These are phyloP conservation scores for Chaetops frenatus DNA, from an alignment of 2,113 vertebrate species.

Conservation along the genomic window DNA sequence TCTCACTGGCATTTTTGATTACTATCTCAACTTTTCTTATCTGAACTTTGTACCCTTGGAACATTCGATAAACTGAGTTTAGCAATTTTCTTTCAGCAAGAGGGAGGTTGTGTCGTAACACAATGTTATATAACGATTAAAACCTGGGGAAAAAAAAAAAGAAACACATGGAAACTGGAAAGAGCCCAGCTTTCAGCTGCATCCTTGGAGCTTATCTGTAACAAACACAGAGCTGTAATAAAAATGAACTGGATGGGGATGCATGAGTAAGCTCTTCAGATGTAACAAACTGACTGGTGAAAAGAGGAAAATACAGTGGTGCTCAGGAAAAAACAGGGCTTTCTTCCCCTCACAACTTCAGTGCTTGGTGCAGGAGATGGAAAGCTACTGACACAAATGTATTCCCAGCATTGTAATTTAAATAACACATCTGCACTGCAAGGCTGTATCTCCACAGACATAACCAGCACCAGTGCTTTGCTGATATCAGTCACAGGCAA, in stretches of 20 bases:
- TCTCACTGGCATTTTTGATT: slow-evolving; percentile 16
- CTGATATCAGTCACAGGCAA: slow-evolving; percentile 28
- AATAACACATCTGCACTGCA: slow-evolving; percentile 52
- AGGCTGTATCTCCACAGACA: slow-evolving; percentile 30
- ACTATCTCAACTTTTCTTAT: slow-evolving; percentile 23
- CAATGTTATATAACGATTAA: slow-evolving; percentile 28
- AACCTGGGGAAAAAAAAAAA: background rate
- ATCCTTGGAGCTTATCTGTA: slow-evolving; percentile 48
- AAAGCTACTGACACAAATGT: slow-evolving; percentile 58
- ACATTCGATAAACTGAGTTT: background rate
- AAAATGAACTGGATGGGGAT: slow-evolving; percentile 40
- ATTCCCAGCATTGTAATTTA: slow-evolving; percentile 57
- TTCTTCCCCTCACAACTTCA: background rate
- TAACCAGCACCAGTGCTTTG: slow-evolving; percentile 3
- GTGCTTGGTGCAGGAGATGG: background rate
- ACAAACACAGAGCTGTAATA: slow-evolving; percentile 43
- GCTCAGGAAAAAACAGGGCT: background rate
- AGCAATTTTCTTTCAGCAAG: slow-evolving; percentile 26
- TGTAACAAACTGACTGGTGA: slow-evolving; percentile 7
- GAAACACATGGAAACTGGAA: slow-evolving; percentile 36
- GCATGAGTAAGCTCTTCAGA: slow-evolving; percentile 51
- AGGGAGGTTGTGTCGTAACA: slow-evolving; percentile 25
- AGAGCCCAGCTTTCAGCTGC: slow-evolving; percentile 32
- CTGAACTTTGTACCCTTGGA: slow-evolving; percentile 50
- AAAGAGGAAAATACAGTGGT: background rate